These are phyloP conservation scores for Schizaphis graminum DNA, from an alignment of 2,888 invertebrate species.

Conservation along the genomic window DNA sequence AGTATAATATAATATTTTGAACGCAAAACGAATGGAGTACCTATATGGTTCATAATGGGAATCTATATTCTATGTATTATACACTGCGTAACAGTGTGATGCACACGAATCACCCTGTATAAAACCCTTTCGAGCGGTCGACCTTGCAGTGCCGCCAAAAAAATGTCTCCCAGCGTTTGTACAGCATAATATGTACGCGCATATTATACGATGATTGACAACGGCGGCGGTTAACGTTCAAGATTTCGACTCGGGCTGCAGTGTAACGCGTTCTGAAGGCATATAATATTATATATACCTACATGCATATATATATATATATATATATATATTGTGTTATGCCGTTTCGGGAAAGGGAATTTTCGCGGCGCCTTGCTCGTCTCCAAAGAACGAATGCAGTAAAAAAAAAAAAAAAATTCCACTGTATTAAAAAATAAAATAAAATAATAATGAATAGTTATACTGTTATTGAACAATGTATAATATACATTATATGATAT, in stretches of 20 bases:
- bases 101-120: constrained; percentile 28
- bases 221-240: constrained; percentile 33
- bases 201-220: constrained; percentile 47
- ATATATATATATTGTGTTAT: constrained; percentile 9
- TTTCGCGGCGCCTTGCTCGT: constrained; percentile 64
- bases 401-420: constrained; percentile 46
- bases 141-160: constrained; percentile 42
- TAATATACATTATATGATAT: background rate
- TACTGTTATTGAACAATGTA: constrained; percentile 29
- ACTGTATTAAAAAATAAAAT: background rate
- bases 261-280: background rate
- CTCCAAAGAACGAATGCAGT: constrained; percentile 43
- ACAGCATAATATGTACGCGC: background rate
- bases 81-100: too few species aligned
- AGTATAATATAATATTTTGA: background rate
- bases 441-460: constrained; percentile 51
- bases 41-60: background rate
- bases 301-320: background rate
- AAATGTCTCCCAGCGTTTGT: constrained; percentile 42
- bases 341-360: constrained; percentile 60
- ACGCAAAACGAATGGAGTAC: background rate
- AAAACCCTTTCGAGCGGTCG: constrained; percentile 20
- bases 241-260: background rate
- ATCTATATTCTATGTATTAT: background rate
- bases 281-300: background rate